Base-by-base conservation (phyloP, 2,888 invertebrate species). In the Gerris lacustris region DNA sequence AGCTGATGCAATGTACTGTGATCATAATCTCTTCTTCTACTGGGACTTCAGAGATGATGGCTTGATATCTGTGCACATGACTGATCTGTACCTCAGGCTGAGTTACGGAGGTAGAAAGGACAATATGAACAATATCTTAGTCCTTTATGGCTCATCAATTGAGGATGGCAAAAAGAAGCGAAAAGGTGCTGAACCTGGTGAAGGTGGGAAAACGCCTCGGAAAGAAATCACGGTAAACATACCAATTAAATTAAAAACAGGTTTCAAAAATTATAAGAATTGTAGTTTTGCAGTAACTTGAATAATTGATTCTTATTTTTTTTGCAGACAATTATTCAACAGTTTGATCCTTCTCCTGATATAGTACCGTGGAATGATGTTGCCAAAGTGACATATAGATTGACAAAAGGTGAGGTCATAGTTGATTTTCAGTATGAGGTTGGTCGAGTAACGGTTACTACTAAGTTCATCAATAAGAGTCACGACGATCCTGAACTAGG, bases 41-140 rank as follows among this genome's bases (percentile, higher is more conserved):
- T n/a, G 64, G 17, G 64, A 64, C 64, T 18, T n/a, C 17, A n/a
- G 64, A 18, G 31, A n/a, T n/a, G 64, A 64, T 64, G 64, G 64
- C 9, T 64, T 64, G 17, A 31, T n/a, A 18, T 64, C 64, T 17
- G 17, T 64, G 9, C 18, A 64, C 15, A 18, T 64, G 31, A 64
- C 64, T 64, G 64, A 64, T 64, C 9, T 18, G 9, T 64, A n/a
- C 17, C 17, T 64, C 7, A 18, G 9, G 9, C 31, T 64, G 9
- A 17, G 9, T n/a, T 64, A 64, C 64, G 64, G 31, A n/a, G 64
- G 31, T 18, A n/a, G 64, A 17, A 31, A 64, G 17, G 64, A 64
- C 17, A 11, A 6, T 1, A n/a, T 64, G 17, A 18, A n/a, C 7
- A n/a, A 17, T 18, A n/a, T 64, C 18, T n/a, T 31, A n/a, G 64